Conservation (phyloP, 2,888 invertebrate genomes). For the Thera britannica region DNA sequence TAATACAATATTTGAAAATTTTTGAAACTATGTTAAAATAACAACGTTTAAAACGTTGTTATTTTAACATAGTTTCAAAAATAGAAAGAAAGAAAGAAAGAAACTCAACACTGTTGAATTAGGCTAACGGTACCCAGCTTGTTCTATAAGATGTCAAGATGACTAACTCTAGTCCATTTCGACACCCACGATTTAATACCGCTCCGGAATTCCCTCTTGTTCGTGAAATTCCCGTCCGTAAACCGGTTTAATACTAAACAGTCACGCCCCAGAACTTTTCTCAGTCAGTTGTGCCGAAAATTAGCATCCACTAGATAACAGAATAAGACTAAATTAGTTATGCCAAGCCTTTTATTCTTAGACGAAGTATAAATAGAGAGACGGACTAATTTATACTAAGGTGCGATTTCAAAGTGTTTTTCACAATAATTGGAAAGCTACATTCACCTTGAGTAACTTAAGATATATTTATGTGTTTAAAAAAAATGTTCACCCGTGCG, state of each 20-base stretch:
- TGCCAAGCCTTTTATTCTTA: conserved; percentile 45
- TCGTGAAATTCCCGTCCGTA: conserved; percentile 27
- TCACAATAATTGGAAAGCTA: too few species aligned
- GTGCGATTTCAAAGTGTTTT: too few species aligned
- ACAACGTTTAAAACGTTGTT: too few species aligned
- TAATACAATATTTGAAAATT: too few species aligned
- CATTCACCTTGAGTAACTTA: too few species aligned
- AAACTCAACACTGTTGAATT: background rate
- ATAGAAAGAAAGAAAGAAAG: too few species aligned
- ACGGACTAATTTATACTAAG: too few species aligned
- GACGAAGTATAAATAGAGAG: background rate
- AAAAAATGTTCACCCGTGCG: too few species aligned
- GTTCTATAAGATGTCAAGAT: conserved; percentile 24
- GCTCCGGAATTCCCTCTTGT: conserved; percentile 22
- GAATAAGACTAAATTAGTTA: conserved; percentile 65
- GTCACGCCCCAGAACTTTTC: conserved; percentile 33
- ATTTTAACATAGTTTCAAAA: too few species aligned
- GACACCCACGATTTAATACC: conserved; percentile 35
- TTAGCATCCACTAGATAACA: conserved; percentile 55
- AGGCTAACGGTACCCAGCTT: background rate
- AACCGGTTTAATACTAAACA: conserved; percentile 40
- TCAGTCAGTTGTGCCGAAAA: conserved; percentile 40
- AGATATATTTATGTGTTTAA: too few species aligned
- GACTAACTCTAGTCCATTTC: conserved; percentile 30
- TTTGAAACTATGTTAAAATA: too few species aligned